Evolutionary conservation across 2,888 invertebrate species (phyloP), one percentile per base, ranked within the genome.

Genomic region (Aphrophora alni): DNA sequence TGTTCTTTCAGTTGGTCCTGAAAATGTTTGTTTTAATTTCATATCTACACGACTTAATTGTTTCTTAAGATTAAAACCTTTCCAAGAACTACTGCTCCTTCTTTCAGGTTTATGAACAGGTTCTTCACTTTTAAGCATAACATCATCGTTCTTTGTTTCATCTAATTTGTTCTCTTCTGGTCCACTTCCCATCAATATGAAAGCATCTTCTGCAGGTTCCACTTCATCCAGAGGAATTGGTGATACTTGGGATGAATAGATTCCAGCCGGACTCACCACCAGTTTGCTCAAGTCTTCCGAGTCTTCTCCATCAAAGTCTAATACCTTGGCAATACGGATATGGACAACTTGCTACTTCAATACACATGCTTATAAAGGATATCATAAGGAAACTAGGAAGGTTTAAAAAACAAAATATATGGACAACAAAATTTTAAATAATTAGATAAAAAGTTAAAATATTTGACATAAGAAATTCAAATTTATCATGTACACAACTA

Each of bases 11-110:
- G 89, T 87, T 73, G 90, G 88, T 24, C 87, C 88, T 38, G 88
- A 92, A 77, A 85, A 92, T 73, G 92, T 93, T 86, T 92, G 93
- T 87, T 93, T 93, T 82, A 93, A 89, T 88, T 93, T 94, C 86
- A 93, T 89, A 87, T 95, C 94, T 84, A 95, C 95, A 89, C 92
- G 94, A 83, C 94, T 95, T 85, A 95, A 91, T 89, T 95, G 95
- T 85, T 95, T 92, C 88, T 95, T 95, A 82, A 95, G 90, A 88
- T 93, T 94, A 89, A 95, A 95, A 82, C 92, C 92, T 88, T 94
- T 95, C 94, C 95, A 95, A 81, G 88, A 86, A 75, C 87, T 83
- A 77, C 85, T 85, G 59, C 84, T 81, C 27, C 81, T 28, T 33
- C 82, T 75, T 28, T 81, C 79, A 79, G 82, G 27, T 78, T 83